phyloP scores from a whole-genome alignment of 2,797 vertebrate genomes.

The Scarus forsteni region DNA sequence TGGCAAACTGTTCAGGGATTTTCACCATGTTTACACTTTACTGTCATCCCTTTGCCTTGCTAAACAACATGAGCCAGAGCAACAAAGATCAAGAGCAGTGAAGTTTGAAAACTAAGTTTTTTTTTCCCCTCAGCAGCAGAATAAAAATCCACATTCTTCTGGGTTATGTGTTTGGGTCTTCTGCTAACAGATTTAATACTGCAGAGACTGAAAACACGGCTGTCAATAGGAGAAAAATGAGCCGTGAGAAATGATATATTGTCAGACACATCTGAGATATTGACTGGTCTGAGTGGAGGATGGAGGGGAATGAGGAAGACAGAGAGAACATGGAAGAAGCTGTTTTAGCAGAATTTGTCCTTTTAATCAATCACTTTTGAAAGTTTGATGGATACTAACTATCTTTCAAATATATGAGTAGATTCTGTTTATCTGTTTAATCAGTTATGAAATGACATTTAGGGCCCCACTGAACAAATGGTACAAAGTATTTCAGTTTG shows the following conservation, averaged over 20 bases:
- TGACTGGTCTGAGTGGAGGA: slow-evolving; percentile 56
- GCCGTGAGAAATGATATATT: slow-evolving; percentile 67
- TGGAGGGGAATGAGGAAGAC: slow-evolving; percentile 20
- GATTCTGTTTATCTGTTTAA: background rate
- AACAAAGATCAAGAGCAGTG: background rate
- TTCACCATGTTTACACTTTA: background rate
- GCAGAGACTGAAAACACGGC: slow-evolving; percentile 38
- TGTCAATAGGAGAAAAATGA: slow-evolving; percentile 70
- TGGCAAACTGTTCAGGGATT: no score
- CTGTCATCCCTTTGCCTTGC: background rate
- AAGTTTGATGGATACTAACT: background rate
- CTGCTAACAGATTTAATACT: slow-evolving; percentile 50
- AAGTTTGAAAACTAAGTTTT: slow-evolving; percentile 10
- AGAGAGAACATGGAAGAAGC: slow-evolving; percentile 2
- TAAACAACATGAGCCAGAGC: background rate
- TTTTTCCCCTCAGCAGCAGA: background rate
- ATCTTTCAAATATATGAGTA: background rate
- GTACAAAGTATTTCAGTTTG: no score
- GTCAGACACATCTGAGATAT: slow-evolving; percentile 60
- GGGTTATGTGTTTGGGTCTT: slow-evolving; percentile 10
- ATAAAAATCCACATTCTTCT: background rate
- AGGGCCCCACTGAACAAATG: no score
- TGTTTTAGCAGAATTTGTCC: background rate
- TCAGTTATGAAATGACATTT: background rate
- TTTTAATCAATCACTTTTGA: background rate